These are phyloP conservation scores for Nebria salina DNA, from an alignment of 2,888 invertebrate genomes.

Conservation along the genomic window DNA sequence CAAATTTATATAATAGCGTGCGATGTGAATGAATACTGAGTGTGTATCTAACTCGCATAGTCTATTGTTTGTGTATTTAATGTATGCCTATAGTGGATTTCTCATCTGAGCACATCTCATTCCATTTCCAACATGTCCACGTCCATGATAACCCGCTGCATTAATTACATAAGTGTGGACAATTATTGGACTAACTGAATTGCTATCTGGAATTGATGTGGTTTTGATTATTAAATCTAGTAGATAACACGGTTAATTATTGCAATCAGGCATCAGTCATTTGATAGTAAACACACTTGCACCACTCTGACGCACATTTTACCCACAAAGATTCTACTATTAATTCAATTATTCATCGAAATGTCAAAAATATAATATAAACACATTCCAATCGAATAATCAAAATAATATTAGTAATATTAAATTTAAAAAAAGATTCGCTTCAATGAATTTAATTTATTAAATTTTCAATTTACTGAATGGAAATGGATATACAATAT, in stretches of 20 bases:
- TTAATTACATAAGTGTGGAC: background rate
- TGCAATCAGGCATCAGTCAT: background rate
- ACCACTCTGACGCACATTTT: too few species aligned
- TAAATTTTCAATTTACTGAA: too few species aligned
- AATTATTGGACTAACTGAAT: constrained; percentile 1
- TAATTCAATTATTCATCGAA: too few species aligned
- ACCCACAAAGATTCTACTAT: too few species aligned
- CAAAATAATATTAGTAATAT: too few species aligned
- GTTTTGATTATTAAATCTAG: background rate
- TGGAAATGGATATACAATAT: too few species aligned
- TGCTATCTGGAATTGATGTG: constrained; percentile 1
- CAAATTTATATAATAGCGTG: background rate
- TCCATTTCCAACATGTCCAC: background rate
- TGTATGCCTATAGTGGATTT: background rate
- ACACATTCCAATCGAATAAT: too few species aligned
- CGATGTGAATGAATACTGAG: background rate
- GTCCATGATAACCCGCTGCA: background rate
- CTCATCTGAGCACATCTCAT: background rate
- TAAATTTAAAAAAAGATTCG: background rate
- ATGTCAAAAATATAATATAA: too few species aligned
- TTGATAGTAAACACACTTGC: background rate
- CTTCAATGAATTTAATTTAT: background rate
- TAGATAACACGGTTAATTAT: background rate
- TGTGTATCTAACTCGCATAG: background rate
- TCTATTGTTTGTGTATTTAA: background rate